Base-by-base conservation (phyloP, 2,113 vertebrate species). In the Meles meles region DNA sequence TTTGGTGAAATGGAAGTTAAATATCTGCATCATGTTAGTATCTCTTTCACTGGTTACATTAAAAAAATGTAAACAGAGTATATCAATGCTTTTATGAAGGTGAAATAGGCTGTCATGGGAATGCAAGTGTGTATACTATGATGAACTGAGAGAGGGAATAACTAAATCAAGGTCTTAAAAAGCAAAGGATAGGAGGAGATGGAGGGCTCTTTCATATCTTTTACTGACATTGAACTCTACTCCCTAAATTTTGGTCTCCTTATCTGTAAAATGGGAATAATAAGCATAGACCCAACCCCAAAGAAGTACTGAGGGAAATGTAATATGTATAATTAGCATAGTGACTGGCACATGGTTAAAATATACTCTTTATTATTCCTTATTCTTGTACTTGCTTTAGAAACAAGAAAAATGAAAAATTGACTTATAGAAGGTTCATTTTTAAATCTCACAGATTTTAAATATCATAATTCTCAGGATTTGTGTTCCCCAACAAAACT, bases 71-170 rank as follows among this genome's bases (percentile, higher is more conserved):
- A 92, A 29, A 5, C 34, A 49, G 59, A 88, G 34, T 25, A 15
- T 18, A 59, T 72, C 23, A 59, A 20, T 71, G 37, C 29, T n/a
- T 89, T 63, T 49, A 15, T 31, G 85, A 88, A 34, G 18, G 18
- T 27, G 12, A 47, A 88, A 81, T 12, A 20, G 0, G 9, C 13
- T 11, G 3, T 3, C 34, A 27, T 12, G 44, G 17, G 44, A 92
- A 72, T 39, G 37, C 34, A 0, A 21, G n/a, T 25, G 1, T n/a
- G 1, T 3, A 5, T 7, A 3, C 7, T 47, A 77, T 2, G 2
- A 57, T 44, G 7, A 63, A 77, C 0, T 6, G 5, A 82, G 52
- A 82, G 10, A 49, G 0, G 49, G 4, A 42, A 44, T 34, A 44
- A 67, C 12, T 57, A 39, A 59, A 74, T 42, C 63, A 37, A 44